These are phyloP conservation scores for Crepidodera aurea DNA, from an alignment of 2,888 invertebrate species.

Conservation along the genomic window DNA sequence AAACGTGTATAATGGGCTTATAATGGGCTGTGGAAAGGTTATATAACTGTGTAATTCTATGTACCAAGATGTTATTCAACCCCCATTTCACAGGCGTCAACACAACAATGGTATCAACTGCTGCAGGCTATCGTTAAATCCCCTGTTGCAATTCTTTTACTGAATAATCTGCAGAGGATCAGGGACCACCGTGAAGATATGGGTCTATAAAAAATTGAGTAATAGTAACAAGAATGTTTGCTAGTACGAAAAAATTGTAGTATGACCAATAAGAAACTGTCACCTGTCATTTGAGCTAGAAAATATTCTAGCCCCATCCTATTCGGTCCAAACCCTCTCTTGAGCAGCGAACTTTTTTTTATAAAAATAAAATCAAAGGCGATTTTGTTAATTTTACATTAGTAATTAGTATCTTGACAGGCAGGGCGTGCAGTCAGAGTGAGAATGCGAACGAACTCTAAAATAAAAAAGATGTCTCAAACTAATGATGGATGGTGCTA, in stretches of 20 bases:
- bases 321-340: no score
- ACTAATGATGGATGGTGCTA: constrained; percentile 58
- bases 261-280: no score
- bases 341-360: no score
- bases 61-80: constrained; percentile 46
- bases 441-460: constrained; percentile 14
- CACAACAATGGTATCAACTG: constrained; percentile 50
- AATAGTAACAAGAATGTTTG: no score
- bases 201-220: no score
- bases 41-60: constrained; percentile 48
- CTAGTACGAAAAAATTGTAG: no score
- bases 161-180: constrained; percentile 12
- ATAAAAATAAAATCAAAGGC: no score
- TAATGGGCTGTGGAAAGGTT: constrained; percentile 44
- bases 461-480: constrained; percentile 19
- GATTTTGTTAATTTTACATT: constrained; percentile 2
- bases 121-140: constrained; percentile 51
- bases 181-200: background rate
- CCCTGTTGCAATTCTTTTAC: constrained; percentile 28
- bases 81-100: constrained; percentile 57
- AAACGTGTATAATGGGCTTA: constrained; percentile 39
- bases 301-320: no score
- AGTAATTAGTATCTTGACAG: constrained; percentile 21
- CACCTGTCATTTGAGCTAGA: no score
- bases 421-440: background rate